A percentile compares a stretch with the other conserved stretches of the same genome.
Conservation (phyloP, 2,888 invertebrate species). For the Pantelozetes paolii region DNA sequence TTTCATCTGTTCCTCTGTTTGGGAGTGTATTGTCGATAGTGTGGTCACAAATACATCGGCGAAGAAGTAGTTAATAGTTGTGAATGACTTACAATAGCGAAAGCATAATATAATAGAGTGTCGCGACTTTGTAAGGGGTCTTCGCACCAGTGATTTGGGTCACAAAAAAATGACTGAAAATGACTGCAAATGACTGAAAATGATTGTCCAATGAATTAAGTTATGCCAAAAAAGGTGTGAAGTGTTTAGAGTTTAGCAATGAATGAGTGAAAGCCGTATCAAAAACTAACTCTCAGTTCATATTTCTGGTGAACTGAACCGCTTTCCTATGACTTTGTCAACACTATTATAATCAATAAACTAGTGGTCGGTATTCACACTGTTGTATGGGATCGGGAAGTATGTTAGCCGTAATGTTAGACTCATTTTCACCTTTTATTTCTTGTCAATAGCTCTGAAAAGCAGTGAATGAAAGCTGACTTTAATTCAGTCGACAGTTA, state of each 20-base stretch:
- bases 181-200: too few relatives aligned
- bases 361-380: not conserved
- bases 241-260: not conserved
- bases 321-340: constrained; percentile 11
- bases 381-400: not conserved
- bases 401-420: constrained; percentile 6
- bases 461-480: not conserved
- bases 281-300: constrained; percentile 17
- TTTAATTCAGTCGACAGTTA: constrained; percentile 14
- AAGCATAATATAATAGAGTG: constrained; percentile 38
- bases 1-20: not conserved
- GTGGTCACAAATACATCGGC: constrained; percentile 33
- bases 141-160: constrained; percentile 36
- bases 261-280: constrained; percentile 29
- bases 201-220: constrained; percentile 29
- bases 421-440: constrained; percentile 30
- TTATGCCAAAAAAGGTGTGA: constrained; percentile 36
- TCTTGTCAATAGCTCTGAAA: not conserved
- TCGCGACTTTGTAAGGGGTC: constrained; percentile 18
- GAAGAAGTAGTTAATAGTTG: constrained; percentile 28
- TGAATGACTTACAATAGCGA: constrained; percentile 25
- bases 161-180: constrained; percentile 28
- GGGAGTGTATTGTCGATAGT: constrained; percentile 21
- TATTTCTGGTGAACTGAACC: not conserved
- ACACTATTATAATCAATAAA: constrained; percentile 1